phyloP scores from a whole-genome alignment of 37 sponge, comb jelly and placozoan species.

The Haliclona indistincta region DNA sequence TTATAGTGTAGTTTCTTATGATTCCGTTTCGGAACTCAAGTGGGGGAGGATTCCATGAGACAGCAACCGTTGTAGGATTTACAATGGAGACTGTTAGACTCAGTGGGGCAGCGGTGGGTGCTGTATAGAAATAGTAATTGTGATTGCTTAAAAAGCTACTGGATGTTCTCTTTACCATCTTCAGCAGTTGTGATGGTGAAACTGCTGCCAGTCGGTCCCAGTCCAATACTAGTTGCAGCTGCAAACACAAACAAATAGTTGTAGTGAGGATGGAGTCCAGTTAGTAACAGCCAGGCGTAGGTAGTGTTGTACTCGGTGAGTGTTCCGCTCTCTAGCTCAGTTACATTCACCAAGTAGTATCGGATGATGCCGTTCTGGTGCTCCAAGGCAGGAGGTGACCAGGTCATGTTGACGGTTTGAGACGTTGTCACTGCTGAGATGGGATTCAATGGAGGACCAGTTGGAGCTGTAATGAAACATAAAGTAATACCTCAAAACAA shows the following conservation, averaged over 20 bases:
- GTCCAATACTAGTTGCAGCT: conserved; percentile 8
- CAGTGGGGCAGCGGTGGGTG: not conserved
- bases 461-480: conserved; percentile 8
- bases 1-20: conserved; percentile 1
- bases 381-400: conserved; percentile 3
- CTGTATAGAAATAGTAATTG: too few relatives aligned
- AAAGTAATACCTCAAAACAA: too few relatives aligned
- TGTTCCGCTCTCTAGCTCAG: not conserved
- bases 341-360: not conserved
- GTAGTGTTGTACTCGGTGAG: not conserved
- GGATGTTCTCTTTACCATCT: conserved; percentile 1
- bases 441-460: not conserved
- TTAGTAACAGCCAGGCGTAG: not conserved
- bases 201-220: conserved; percentile 26
- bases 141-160: not conserved
- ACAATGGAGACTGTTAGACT: too few relatives aligned
- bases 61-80: not conserved
- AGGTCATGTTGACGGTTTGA: not conserved
- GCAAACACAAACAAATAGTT: not conserved
- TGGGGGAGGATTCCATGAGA: conserved; percentile 17
- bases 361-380: conserved; percentile 25
- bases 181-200: conserved; percentile 17
- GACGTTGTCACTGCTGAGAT: not conserved
- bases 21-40: conserved; percentile 10
- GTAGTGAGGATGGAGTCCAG: not conserved